Percentiles rank a stretch among this genome's conserved stretches.
These are phyloP conservation scores for Gymnosoma rotundatum DNA, from an alignment of 2,888 invertebrate species.

Conservation along the genomic window DNA sequence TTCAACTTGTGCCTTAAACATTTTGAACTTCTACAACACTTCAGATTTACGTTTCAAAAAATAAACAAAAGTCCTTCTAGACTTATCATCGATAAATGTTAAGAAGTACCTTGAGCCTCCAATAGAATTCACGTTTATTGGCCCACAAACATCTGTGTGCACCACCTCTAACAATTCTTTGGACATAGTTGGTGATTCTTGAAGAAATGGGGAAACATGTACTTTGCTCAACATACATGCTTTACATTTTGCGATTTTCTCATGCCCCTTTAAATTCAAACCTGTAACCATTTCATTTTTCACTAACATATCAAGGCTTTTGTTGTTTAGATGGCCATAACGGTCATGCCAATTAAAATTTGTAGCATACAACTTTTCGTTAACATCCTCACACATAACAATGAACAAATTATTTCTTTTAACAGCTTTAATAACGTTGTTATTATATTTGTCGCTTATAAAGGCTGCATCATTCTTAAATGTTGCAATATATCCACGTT, in stretches of 20 bases:
- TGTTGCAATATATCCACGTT: too few relatives aligned
- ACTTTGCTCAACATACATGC: constrained; percentile 47
- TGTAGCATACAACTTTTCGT: constrained; percentile 20
- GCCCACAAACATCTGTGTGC: constrained; percentile 48
- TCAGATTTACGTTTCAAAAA: constrained; percentile 27
- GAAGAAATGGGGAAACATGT: constrained; percentile 42
- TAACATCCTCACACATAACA: constrained; percentile 11
- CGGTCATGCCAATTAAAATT: constrained; percentile 49
- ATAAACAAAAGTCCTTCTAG: constrained; percentile 35
- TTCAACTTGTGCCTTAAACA: constrained; percentile 19
- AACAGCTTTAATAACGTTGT: constrained; percentile 6
- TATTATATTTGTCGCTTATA: constrained; percentile 6
- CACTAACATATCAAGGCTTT: constrained; percentile 28
- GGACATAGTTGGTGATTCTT: constrained; percentile 23
- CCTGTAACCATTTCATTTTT: constrained; percentile 46
- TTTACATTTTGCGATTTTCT: constrained; percentile 25
- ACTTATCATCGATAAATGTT: constrained; percentile 49
- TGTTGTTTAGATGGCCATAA: constrained; percentile 42
- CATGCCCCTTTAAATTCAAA: constrained; percentile 17
- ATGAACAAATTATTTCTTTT: constrained; percentile 39
- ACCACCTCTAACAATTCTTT: constrained; percentile 46
- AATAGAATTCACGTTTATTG: background rate
- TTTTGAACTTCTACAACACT: constrained; percentile 51
- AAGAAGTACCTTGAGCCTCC: constrained; percentile 26
- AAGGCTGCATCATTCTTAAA: constrained; percentile 11